Evolutionary conservation across 1,140 invertebrate genomes (phyloP).

Genomic region (Conus betulinus): DNA sequence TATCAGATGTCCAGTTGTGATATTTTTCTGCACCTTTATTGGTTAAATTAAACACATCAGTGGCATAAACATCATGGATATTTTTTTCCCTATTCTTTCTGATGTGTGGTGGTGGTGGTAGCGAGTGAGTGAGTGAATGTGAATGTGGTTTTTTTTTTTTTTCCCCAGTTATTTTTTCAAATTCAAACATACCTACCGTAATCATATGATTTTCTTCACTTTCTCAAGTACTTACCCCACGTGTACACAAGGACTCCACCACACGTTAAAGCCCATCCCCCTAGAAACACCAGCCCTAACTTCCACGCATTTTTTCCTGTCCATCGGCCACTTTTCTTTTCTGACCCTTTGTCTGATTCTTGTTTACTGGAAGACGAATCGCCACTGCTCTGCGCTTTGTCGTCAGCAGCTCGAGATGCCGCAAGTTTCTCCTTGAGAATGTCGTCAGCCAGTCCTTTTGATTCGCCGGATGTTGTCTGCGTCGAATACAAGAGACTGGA

Average conservation of each 20-base stretch:
- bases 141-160: neutral
- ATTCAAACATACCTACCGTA: too few relatives aligned
- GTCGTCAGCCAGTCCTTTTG: constrained; percentile 36
- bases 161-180: too few relatives aligned
- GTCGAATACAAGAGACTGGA: constrained; percentile 19
- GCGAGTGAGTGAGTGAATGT: neutral
- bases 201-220: too few relatives aligned
- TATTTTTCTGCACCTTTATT: neutral
- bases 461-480: constrained; percentile 3
- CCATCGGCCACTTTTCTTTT: constrained; percentile 42
- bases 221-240: constrained; percentile 38
- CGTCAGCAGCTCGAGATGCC: neutral
- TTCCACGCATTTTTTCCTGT: constrained; percentile 54
- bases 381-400: constrained; percentile 7
- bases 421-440: constrained; percentile 39
- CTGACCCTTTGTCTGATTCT: constrained; percentile 23
- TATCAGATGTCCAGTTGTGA: too few relatives aligned
- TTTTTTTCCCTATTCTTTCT: neutral
- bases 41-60: neutral
- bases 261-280: constrained; percentile 39
- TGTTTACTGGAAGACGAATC: constrained; percentile 18
- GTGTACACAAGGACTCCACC: constrained; percentile 41
- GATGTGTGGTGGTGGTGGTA: neutral
- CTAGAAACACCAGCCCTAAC: constrained; percentile 42
- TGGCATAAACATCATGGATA: neutral